Conservation (phyloP, 2,888 invertebrate species). For the Drosophila incognita region DNA sequence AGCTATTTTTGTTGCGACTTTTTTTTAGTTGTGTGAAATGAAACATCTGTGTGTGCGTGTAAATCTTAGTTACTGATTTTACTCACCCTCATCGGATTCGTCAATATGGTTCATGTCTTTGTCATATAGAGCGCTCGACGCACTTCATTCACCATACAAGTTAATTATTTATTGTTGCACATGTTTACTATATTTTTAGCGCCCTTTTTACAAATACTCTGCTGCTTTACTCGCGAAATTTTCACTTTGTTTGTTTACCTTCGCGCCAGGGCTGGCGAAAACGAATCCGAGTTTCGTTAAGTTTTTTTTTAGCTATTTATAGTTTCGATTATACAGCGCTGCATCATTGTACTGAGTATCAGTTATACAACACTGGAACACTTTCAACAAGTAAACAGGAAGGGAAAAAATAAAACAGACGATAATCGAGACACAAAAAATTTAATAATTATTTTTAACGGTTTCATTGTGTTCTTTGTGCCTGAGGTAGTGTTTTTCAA, state of each 20-base stretch:
- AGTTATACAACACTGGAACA: constrained; percentile 38
- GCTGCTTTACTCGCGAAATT: constrained; percentile 34
- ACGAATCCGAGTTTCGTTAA: constrained; percentile 4
- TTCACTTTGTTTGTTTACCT: constrained; percentile 59
- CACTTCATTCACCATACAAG: constrained; percentile 11
- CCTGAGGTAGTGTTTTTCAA: background rate
- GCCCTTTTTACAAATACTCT: constrained; percentile 11
- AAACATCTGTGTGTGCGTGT: background rate
- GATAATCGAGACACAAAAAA: constrained; percentile 11
- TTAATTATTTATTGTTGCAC: constrained; percentile 8
- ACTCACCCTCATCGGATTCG: constrained; percentile 56
- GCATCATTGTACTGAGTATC: constrained; percentile 1
- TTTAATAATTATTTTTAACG: constrained; percentile 14
- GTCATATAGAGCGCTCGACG: background rate
- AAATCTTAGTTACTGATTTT: background rate
- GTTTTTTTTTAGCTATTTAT: constrained; percentile 4
- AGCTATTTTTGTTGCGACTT: background rate
- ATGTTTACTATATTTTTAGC: constrained; percentile 39
- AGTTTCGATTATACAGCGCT: constrained; percentile 19
- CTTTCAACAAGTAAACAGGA: constrained; percentile 58
- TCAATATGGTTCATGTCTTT: constrained; percentile 38
- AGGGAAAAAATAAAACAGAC: constrained; percentile 34
- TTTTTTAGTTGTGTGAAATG: background rate
- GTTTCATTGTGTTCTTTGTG: constrained; percentile 28
- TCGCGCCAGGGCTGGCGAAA: constrained; percentile 35